phyloP scores from a whole-genome alignment of 2,797 vertebrate species.

The Moxostoma hubbsi region DNA sequence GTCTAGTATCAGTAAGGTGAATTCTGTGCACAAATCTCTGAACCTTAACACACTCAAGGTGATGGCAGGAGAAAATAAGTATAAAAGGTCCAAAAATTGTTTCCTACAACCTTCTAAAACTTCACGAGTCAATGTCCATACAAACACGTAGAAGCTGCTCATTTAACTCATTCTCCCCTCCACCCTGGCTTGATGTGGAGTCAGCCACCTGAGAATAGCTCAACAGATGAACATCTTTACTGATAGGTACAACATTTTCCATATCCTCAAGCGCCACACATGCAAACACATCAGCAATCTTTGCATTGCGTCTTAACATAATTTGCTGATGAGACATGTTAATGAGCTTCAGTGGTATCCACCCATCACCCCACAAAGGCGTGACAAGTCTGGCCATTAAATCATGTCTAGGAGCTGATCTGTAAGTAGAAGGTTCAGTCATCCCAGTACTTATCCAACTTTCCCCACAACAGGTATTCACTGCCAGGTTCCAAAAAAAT shows the following conservation, averaged over 20 bases:
- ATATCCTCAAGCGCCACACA: too few species aligned
- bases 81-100: neutral
- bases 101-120: neutral
- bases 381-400: too few species aligned
- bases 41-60: neutral
- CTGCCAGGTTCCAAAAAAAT: too few species aligned
- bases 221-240: neutral
- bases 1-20: neutral
- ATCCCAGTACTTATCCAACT: too few species aligned
- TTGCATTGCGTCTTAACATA: too few species aligned
- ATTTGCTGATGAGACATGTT: too few species aligned
- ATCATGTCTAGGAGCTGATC: too few species aligned
- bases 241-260: neutral
- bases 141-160: slow-evolving; percentile 3
- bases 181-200: neutral
- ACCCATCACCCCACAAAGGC: too few species aligned
- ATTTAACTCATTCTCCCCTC: neutral
- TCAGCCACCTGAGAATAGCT: neutral
- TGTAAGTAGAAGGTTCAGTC: too few species aligned
- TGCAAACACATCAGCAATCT: too few species aligned
- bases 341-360: too few species aligned
- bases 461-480: too few species aligned
- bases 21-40: neutral
- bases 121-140: slow-evolving; percentile 26
- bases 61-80: neutral